phyloP scores from a whole-genome alignment of 2,797 vertebrate genomes.

The Leptatherina wallacei region DNA sequence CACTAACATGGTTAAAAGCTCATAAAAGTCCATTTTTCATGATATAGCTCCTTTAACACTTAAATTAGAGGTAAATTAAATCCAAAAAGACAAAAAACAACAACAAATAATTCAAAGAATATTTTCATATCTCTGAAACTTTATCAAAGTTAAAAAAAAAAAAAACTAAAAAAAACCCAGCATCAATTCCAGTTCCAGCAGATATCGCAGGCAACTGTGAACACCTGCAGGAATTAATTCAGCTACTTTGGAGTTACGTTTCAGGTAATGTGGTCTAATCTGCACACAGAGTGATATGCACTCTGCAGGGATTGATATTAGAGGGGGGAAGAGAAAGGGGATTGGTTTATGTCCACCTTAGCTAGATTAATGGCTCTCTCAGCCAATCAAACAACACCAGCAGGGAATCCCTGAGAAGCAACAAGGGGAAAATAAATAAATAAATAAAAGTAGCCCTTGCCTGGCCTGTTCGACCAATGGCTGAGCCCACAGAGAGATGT shows the following conservation, averaged over 20 bases:
- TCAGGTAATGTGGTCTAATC: slow-evolving; percentile 51
- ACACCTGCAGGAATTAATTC: slow-evolving; percentile 41
- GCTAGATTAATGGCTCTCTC: slow-evolving; percentile 66
- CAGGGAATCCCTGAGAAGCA: slow-evolving; percentile 77
- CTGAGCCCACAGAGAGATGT: slow-evolving; percentile 62
- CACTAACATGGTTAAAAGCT: too few relatives aligned
- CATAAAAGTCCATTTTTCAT: too few relatives aligned
- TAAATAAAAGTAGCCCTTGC: slow-evolving; percentile 62
- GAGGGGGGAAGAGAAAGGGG: slow-evolving; percentile 3
- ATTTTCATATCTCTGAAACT: not conserved
- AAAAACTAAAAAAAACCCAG: too few relatives aligned
- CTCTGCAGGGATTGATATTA: slow-evolving; percentile 21
- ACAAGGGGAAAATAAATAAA: slow-evolving; percentile 22
- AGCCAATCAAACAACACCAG: slow-evolving; percentile 64
- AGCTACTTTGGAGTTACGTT: slow-evolving; percentile 30
- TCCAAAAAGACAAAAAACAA: not conserved
- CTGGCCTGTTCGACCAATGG: slow-evolving; percentile 64
- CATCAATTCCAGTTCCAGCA: slow-evolving; percentile 2
- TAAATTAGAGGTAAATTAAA: not conserved
- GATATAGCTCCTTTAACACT: too few relatives aligned
- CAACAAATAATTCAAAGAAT: not conserved
- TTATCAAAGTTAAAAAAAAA: not conserved
- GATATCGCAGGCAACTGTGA: not conserved
- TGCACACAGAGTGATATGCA: slow-evolving; percentile 42
- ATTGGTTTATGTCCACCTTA: slow-evolving; percentile 47